phyloP scores from a whole-genome alignment of 2,797 vertebrate genomes.

The Crocodylus rhombifer region DNA sequence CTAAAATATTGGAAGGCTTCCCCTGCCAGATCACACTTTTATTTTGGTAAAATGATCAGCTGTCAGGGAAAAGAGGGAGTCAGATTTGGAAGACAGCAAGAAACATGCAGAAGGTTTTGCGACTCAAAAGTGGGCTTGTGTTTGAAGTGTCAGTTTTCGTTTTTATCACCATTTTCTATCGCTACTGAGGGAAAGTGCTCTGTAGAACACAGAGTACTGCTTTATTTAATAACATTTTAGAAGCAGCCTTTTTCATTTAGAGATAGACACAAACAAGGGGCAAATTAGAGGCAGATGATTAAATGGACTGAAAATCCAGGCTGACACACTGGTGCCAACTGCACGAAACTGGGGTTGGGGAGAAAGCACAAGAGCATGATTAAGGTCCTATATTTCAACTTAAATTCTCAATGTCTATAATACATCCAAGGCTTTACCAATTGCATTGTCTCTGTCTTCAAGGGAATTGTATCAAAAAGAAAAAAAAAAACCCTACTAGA shows the following conservation, averaged over 20 bases:
- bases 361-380: neutral
- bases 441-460: neutral
- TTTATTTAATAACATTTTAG: conserved; percentile 49
- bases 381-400: conserved; percentile 21
- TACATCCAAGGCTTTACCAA: neutral
- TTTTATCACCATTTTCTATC: conserved; percentile 72
- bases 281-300: conserved; percentile 63
- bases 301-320: conserved; percentile 69
- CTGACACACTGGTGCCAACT: conserved; percentile 37
- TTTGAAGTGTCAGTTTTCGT: conserved; percentile 74
- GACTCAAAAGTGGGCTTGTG: neutral
- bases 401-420: conserved; percentile 24
- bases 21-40: neutral
- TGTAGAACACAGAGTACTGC: conserved; percentile 32
- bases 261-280: conserved; percentile 63
- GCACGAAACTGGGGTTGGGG: conserved; percentile 56
- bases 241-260: conserved; percentile 24
- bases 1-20: conserved; percentile 19
- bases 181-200: conserved; percentile 61
- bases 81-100: conserved; percentile 43
- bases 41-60: conserved; percentile 36
- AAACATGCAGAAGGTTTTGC: neutral
- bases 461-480: neutral
- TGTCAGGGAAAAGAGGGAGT: conserved; percentile 9
- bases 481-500: neutral